phyloP scores from a whole-genome alignment of 2,797 vertebrate genomes.

The Phoeniculus purpureus region DNA sequence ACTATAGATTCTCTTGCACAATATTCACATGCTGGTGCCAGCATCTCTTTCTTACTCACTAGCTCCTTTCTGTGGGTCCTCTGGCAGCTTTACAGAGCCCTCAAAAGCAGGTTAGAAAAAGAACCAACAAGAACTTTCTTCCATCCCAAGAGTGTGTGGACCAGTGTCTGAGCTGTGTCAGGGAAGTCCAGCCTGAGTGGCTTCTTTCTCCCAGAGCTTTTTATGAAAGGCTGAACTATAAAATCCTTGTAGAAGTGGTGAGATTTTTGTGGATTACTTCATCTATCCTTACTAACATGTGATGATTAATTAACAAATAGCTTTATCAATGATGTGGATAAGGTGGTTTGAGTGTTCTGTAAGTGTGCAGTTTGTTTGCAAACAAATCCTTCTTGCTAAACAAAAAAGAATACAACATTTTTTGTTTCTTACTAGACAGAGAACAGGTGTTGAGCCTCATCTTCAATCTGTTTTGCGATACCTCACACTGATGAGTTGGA shows the following conservation, averaged over 20 bases:
- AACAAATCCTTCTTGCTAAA: not conserved
- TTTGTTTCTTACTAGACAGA: not conserved
- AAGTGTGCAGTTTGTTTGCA: too few species aligned
- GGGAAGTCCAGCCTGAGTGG: not conserved
- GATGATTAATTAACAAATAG: not conserved
- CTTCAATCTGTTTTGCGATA: not conserved
- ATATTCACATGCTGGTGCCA: conserved; percentile 11
- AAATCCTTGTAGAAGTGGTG: not conserved
- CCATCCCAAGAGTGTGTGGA: not conserved
- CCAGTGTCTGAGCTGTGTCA: not conserved
- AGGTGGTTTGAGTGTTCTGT: too few species aligned
- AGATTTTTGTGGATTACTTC: not conserved
- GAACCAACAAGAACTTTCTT: not conserved
- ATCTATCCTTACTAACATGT: not conserved
- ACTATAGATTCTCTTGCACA: conserved; percentile 21
- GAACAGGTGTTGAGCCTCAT: not conserved
- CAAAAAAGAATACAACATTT: not conserved
- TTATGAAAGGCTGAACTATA: not conserved
- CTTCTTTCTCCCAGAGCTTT: not conserved
- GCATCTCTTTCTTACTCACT: not conserved
- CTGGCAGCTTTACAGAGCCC: conserved; percentile 1
- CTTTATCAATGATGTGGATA: too few species aligned
- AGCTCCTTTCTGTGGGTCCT: conserved; percentile 21
- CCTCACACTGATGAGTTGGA: not conserved
- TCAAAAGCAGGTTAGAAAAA: not conserved